phyloP scores from a whole-genome alignment of 2,888 invertebrate species.

The Athalia circularis region DNA sequence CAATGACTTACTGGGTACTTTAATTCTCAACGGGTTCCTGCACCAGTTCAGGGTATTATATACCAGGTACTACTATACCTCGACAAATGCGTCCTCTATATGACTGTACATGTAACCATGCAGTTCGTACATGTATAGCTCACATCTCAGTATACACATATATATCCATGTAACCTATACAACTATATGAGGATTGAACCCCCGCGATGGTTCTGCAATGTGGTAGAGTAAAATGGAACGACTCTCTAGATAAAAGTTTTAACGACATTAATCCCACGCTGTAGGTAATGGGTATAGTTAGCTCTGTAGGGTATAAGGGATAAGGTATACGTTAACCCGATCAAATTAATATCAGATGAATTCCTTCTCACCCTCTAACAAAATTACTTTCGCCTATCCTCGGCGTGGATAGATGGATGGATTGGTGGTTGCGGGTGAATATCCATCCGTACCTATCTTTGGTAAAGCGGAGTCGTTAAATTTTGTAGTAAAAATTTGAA shows the following conservation, averaged over 20 bases:
- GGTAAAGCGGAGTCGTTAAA: neutral
- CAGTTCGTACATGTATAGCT: too few species aligned
- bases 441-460: too few species aligned
- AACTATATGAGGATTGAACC: neutral
- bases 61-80: neutral
- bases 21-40: conserved; percentile 9
- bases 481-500: conserved; percentile 10
- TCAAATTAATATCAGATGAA: conserved; percentile 30
- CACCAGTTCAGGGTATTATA: neutral
- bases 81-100: neutral
- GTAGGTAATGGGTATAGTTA: neutral
- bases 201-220: neutral
- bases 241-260: conserved; percentile 29
- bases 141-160: too few species aligned
- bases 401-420: neutral
- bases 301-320: too few species aligned
- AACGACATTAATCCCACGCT: conserved; percentile 19
- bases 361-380: neutral
- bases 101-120: too few species aligned
- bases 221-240: neutral
- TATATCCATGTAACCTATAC: neutral
- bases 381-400: conserved; percentile 13
- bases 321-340: neutral
- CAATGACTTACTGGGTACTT: conserved; percentile 2
- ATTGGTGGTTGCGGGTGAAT: neutral